Percentiles rank a stretch among this genome's conserved stretches.
Evolutionary conservation across 2,888 invertebrate genomes (phyloP).

Genomic region (Mythimna vitellina): DNA sequence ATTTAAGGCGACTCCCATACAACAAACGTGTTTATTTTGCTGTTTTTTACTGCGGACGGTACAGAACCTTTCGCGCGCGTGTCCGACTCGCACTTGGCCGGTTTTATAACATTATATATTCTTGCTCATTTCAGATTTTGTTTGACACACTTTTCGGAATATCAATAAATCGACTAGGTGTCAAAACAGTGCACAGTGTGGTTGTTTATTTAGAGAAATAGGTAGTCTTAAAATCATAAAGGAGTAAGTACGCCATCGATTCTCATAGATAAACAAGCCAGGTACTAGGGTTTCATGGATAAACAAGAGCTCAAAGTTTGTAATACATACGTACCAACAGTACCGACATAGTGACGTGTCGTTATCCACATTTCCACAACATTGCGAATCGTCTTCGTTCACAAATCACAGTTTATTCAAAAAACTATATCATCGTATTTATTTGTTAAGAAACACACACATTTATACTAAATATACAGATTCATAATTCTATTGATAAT

Average conservation of each 20-base stretch:
- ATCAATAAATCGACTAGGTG: neutral
- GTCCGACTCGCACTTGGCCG: too few relatives aligned
- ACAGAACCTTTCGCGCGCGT: too few relatives aligned
- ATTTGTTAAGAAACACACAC: too few relatives aligned
- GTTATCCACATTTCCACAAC: slow-evolving; percentile 47
- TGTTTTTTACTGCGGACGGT: too few relatives aligned
- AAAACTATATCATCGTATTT: neutral
- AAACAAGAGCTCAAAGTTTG: slow-evolving; percentile 40
- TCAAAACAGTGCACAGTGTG: neutral
- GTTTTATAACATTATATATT: too few relatives aligned
- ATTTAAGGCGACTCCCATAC: too few relatives aligned
- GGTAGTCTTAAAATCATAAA: slow-evolving; percentile 7
- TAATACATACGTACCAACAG: slow-evolving; percentile 37
- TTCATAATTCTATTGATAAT: too few relatives aligned
- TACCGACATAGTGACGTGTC: slow-evolving; percentile 40
- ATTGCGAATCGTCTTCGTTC: slow-evolving; percentile 16
- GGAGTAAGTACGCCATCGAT: slow-evolving; percentile 24
- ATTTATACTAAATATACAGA: neutral
- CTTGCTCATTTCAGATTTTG: neutral
- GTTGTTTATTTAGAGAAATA: slow-evolving; percentile 15
- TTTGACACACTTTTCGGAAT: neutral
- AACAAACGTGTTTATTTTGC: too few relatives aligned
- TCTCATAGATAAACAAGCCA: slow-evolving; percentile 22
- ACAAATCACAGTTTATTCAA: slow-evolving; percentile 21
- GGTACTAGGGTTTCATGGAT: slow-evolving; percentile 26